A percentile compares a stretch with the other conserved stretches of the same genome.
Conservation (phyloP, 2,113 vertebrate species). For the Lophotis ruficrista region DNA sequence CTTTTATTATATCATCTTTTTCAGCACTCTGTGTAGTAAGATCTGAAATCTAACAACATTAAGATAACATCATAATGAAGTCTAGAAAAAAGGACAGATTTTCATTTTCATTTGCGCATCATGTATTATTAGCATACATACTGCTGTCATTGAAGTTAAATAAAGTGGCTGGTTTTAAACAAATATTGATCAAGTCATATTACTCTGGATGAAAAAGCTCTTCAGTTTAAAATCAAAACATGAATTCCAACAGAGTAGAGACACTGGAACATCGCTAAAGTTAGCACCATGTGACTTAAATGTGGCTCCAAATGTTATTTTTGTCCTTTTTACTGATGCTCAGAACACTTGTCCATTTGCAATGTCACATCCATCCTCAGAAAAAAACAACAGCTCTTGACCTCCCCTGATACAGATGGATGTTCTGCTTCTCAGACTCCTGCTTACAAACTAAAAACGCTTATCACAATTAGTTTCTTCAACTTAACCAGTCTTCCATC, state of each 20-base stretch:
- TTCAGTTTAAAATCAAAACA: neutral
- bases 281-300: neutral
- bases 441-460: neutral
- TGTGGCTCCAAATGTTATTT: neutral
- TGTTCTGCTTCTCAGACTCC: neutral
- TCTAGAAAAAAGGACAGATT: neutral
- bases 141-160: neutral
- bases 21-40: slow-evolving; percentile 75
- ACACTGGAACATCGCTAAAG: neutral
- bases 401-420: neutral
- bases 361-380: neutral
- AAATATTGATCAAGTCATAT: neutral
- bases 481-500: neutral
- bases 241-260: neutral
- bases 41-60: slow-evolving; percentile 76
- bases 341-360: neutral
- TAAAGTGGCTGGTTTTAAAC: neutral
- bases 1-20: slow-evolving; percentile 78
- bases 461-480: neutral
- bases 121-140: neutral
- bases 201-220: neutral
- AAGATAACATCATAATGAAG: neutral
- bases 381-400: neutral
- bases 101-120: neutral
- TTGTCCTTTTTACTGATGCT: neutral